phyloP scores from a whole-genome alignment of 1,140 invertebrate species.

The Pseudomyrmex pallidus region DNA sequence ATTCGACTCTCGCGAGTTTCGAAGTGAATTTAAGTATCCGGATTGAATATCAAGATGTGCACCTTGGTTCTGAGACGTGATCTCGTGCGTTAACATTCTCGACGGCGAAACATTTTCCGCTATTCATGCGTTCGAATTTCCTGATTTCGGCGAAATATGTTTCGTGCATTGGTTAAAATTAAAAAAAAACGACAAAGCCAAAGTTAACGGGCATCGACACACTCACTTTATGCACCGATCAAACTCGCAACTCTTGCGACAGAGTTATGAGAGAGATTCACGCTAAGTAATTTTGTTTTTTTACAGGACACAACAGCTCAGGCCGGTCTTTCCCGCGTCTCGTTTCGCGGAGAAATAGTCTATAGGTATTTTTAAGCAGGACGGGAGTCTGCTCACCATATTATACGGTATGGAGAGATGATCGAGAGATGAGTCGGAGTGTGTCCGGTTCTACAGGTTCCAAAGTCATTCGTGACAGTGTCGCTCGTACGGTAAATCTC shows the following conservation, averaged over 20 bases:
- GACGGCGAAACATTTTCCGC: background rate
- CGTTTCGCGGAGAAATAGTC: background rate
- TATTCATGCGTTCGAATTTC: slow-evolving; percentile 10
- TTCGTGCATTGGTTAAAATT: background rate
- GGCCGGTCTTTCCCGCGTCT: background rate
- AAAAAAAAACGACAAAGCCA: slow-evolving; percentile 10
- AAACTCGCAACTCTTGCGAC: slow-evolving; percentile 52
- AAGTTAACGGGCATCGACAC: slow-evolving; percentile 41
- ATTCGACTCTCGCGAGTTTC: background rate
- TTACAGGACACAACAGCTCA: no score
- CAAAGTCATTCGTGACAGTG: slow-evolving; percentile 55
- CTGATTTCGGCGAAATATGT: slow-evolving; percentile 14
- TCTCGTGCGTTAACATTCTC: slow-evolving; percentile 3
- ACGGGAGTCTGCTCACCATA: slow-evolving; percentile 54
- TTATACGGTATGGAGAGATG: slow-evolving; percentile 51
- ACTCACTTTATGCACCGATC: slow-evolving; percentile 49
- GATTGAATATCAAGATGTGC: background rate
- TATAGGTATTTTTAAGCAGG: slow-evolving; percentile 58
- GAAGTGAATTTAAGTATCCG: background rate
- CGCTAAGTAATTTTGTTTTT: no score
- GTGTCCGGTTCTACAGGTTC: slow-evolving; percentile 45
- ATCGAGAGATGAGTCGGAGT: slow-evolving; percentile 22
- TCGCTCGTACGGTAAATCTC: slow-evolving; percentile 38
- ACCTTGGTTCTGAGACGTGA: slow-evolving; percentile 33
- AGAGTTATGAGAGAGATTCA: slow-evolving; percentile 8